Conservation (phyloP, 2,888 invertebrate genomes). For the Galerucella calmariensis region DNA sequence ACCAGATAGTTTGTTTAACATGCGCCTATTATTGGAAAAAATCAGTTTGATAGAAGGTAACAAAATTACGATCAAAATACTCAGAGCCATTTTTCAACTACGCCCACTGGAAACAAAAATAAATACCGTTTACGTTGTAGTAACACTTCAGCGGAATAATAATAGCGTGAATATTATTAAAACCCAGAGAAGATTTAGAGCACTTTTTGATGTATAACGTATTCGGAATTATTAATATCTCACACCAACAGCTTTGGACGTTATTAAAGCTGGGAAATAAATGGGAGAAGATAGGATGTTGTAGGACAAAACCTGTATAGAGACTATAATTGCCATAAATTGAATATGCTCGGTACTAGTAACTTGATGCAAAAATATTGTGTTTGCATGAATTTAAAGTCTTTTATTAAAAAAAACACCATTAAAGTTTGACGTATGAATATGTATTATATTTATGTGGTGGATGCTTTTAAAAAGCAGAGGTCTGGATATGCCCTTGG, state of each 20-base stretch:
- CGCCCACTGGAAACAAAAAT: constrained; percentile 27
- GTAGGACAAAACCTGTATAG: background rate
- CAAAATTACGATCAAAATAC: background rate
- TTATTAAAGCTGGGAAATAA: constrained; percentile 44
- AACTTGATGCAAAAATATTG: too few species aligned
- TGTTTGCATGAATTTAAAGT: too few species aligned
- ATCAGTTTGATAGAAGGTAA: too few species aligned
- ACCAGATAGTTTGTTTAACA: too few species aligned
- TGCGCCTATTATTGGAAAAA: too few species aligned
- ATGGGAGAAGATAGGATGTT: constrained; percentile 38
- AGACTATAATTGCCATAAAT: too few species aligned
- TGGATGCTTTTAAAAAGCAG: too few species aligned
- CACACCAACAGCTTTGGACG: constrained; percentile 36
- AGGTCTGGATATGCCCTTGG: too few species aligned
- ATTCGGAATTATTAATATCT: constrained; percentile 46
- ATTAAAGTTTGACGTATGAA: too few species aligned
- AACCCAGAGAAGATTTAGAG: constrained; percentile 46
- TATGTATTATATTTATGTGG: too few species aligned
- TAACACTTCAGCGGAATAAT: constrained; percentile 41
- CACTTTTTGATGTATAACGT: constrained; percentile 48
- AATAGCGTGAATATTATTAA: constrained; percentile 44
- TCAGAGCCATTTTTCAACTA: constrained; percentile 7
- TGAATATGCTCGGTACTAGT: too few species aligned
- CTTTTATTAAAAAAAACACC: too few species aligned
- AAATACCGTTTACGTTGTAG: constrained; percentile 37